These are phyloP conservation scores for Osmerus eperlanus DNA, from an alignment of 2,113 vertebrate genomes.

Conservation along the genomic window DNA sequence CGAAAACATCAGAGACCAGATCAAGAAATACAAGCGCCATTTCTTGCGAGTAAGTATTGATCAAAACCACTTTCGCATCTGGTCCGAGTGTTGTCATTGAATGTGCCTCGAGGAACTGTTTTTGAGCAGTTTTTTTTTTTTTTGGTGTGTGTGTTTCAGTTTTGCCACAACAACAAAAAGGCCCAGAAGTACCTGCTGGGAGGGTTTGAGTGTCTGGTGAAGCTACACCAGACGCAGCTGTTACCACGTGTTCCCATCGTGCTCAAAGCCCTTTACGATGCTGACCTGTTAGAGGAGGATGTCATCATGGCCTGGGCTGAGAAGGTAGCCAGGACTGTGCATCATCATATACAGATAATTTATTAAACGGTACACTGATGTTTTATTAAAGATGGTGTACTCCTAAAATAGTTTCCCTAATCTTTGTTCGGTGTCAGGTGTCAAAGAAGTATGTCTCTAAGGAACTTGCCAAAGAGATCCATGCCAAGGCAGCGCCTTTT, in stretches of 20 bases:
- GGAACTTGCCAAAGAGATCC: conserved; percentile 98
- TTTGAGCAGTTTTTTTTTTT: not conserved
- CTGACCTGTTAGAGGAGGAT: conserved; percentile 94
- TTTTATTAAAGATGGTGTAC: too few species aligned
- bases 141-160: conserved; percentile 66
- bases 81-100: not conserved
- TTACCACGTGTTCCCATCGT: conserved; percentile 89
- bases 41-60: conserved; percentile 85
- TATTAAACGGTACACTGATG: too few species aligned
- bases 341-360: not conserved
- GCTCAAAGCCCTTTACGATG: conserved; percentile 94
- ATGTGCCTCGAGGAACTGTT: not conserved
- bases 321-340: conserved; percentile 72
- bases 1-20: conserved; percentile 94
- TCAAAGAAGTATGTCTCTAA: conserved; percentile 98
- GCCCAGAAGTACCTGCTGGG: conserved; percentile 94
- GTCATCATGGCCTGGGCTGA: conserved; percentile 95
- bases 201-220: conserved; percentile 94
- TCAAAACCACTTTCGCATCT: too few species aligned
- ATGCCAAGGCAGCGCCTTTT: conserved; percentile 93
- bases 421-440: conserved; percentile 67
- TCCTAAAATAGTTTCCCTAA: not conserved
- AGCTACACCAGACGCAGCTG: conserved; percentile 90
- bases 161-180: conserved; percentile 98
- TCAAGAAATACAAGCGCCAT: conserved; percentile 94